A percentile compares a stretch with the other conserved stretches of the same genome.
phyloP scores from a whole-genome alignment of 2,113 vertebrate species.

The Pedionomus torquatus region DNA sequence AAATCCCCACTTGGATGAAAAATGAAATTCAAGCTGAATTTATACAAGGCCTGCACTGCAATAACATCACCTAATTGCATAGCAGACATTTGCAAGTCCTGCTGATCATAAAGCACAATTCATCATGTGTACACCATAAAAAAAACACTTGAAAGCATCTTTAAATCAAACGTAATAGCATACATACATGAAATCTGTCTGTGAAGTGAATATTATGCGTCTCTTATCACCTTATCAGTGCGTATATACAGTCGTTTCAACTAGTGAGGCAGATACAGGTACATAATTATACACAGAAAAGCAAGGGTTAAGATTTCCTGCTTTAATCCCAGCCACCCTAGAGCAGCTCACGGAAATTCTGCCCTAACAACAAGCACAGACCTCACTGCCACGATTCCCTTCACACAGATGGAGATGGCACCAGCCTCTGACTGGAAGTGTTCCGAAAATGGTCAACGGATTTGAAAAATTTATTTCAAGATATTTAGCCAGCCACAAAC shows the following conservation, averaged over 20 bases:
- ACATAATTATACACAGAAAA: not conserved
- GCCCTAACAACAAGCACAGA: not conserved
- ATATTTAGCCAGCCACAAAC: not conserved
- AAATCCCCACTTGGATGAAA: not conserved
- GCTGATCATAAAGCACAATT: not conserved
- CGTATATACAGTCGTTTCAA: not conserved
- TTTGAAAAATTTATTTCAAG: not conserved
- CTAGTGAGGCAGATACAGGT: rapidly evolving
- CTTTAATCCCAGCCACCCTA: not conserved
- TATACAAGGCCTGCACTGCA: not conserved
- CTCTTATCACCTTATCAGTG: not conserved
- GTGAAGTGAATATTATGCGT: not conserved
- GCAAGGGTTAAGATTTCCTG: not conserved
- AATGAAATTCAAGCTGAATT: not conserved
- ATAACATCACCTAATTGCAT: not conserved
- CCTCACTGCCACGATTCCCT: not conserved
- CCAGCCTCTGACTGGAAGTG: not conserved
- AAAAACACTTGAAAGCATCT: not conserved
- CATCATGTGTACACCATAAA: not conserved
- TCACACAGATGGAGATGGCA: not conserved
- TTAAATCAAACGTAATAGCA: not conserved
- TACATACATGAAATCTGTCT: not conserved
- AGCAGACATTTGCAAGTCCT: not conserved
- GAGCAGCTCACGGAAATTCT: not conserved
- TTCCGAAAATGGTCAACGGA: not conserved